These are phyloP conservation scores for Rhagoletis pomonella DNA, from an alignment of 1,140 invertebrate genomes.

Conservation along the genomic window DNA sequence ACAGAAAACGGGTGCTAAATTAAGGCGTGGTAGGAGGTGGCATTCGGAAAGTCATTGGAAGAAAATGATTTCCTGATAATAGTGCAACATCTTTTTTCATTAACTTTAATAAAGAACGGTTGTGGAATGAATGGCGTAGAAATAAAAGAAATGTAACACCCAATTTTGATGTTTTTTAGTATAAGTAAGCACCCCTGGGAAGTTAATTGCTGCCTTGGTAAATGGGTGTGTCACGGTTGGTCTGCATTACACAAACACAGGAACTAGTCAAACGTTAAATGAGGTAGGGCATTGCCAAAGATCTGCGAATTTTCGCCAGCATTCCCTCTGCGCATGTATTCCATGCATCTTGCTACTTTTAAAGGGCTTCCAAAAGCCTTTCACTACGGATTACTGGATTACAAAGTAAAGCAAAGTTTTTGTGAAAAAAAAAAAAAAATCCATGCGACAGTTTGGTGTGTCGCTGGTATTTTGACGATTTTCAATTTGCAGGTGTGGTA, in stretches of 20 bases:
- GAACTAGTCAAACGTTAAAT: neutral
- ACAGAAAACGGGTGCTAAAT: neutral
- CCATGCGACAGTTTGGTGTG: too few species aligned
- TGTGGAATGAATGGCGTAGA: neutral
- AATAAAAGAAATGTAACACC: neutral
- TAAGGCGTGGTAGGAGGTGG: neutral
- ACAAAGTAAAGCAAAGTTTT: too few species aligned
- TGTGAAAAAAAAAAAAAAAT: too few species aligned
- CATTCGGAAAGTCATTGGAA: neutral
- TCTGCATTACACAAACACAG: neutral
- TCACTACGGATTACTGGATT: too few species aligned
- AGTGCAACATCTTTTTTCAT: neutral
- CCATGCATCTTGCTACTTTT: too few species aligned
- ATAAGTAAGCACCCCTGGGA: neutral
- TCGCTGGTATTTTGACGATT: too few species aligned
- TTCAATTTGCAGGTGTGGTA: too few species aligned
- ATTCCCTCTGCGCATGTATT: too few species aligned
- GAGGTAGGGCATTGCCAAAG: neutral
- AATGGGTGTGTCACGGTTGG: constrained; percentile 9
- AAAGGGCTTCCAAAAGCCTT: too few species aligned
- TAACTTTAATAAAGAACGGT: neutral
- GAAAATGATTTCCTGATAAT: too few species aligned
- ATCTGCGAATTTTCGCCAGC: neutral
- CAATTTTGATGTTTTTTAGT: neutral
- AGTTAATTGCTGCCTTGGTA: neutral